Evolutionary conservation across 2,113 vertebrate genomes (phyloP), one percentile per base, ranked within the genome.

Genomic region (Formicarius rufipectus): DNA sequence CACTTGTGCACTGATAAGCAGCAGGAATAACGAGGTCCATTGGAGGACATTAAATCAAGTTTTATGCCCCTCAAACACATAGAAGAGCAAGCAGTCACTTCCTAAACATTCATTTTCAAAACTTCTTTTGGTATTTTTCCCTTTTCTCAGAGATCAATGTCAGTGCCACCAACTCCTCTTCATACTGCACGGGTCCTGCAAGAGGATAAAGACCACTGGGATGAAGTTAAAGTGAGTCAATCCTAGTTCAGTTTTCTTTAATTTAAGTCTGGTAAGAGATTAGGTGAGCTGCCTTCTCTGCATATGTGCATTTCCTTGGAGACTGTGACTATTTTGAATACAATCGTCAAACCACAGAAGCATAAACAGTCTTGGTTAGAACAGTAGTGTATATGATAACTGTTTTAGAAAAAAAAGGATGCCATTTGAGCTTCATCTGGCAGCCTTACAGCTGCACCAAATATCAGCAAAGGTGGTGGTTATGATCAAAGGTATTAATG

Each of bases 131-230:
- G 10, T 83, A 8, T 89, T 87, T 95, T 74, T 62, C 45, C 80
- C 49, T 91, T 89, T 97, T 49, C 96, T 84, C 91, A 99, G 99
- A 98, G 98, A 98, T 99, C 98, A 11, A 99, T 98, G 98, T 98
- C 98, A 91, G 99, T 99, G 64, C 99, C 99, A 13, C 98, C 98
- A 92, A 99, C 99, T 15, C 99, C 99, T 1, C 99, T 99, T 23
- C 98, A 99, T 95, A 99, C 99, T 35, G 99, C 99, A 31, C 97
- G 99, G 4, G 99, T 99, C 62, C 98, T 99, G 64, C 98, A 98
- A 72, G 99, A 99, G 85, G 99, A 99, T 96, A 99, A 97, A 96
- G 99, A 99, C 95, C 98, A 99, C 96, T 99, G 99, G 99, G 99
- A 99, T 68, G 99, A 99, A 74, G 99, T 99, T 71, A 99, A 99